Evolutionary conservation across 37 sponge, comb jelly and placozoan species (phyloP).

Genomic region (Beroe ovata): DNA sequence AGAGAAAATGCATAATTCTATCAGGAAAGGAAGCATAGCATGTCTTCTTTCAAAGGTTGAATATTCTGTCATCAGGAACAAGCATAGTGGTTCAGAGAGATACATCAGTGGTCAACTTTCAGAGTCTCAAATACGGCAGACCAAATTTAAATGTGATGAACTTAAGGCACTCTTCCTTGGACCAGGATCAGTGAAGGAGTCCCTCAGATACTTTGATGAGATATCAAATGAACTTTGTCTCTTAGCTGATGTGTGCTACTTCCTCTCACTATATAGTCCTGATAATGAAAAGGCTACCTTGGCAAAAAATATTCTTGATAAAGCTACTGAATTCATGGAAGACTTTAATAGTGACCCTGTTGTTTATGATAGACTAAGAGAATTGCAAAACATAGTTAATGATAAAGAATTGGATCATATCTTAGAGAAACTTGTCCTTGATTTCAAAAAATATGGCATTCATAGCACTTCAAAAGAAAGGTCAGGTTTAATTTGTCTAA

Average conservation of each 20-base stretch:
- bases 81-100: too few species aligned
- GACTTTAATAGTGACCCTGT: neutral
- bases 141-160: too few species aligned
- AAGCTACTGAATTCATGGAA: neutral
- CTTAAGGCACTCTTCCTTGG: too few species aligned
- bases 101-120: too few species aligned
- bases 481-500: neutral
- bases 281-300: neutral
- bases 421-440: neutral
- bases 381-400: neutral
- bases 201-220: neutral
- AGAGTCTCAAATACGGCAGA: too few species aligned
- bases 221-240: slow-evolving; percentile 41
- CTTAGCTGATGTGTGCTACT: slow-evolving; percentile 15
- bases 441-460: neutral
- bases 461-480: neutral
- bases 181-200: too few species aligned
- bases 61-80: too few species aligned
- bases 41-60: too few species aligned
- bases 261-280: neutral
- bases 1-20: too few species aligned
- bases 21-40: too few species aligned
- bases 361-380: neutral
- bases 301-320: neutral
- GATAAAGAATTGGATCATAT: neutral